Evolutionary conservation across 2,888 invertebrate species (phyloP).

Genomic region (Tupiocoris notatus): DNA sequence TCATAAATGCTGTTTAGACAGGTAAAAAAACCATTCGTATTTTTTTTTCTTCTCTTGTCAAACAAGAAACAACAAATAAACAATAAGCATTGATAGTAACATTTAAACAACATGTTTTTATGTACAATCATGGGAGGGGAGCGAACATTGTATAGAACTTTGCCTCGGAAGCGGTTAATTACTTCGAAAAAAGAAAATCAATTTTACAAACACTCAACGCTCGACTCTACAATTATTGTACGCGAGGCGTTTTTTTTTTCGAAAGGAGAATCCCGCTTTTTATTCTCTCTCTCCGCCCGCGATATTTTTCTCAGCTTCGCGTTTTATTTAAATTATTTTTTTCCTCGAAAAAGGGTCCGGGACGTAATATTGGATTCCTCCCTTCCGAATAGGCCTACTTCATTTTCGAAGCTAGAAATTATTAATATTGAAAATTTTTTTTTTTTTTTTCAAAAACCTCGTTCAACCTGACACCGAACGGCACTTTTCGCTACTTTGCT

Average conservation of each 20-base stretch:
- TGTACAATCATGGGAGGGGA: conserved; percentile 40
- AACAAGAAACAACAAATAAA: conserved; percentile 35
- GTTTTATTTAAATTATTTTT: not conserved
- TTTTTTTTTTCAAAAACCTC: not conserved
- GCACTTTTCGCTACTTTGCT: not conserved
- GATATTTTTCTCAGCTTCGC: too few species aligned
- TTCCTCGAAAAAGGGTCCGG: not conserved
- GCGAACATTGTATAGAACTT: conserved; percentile 27
- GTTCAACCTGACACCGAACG: not conserved
- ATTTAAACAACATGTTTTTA: conserved; percentile 40
- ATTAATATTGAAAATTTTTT: too few species aligned
- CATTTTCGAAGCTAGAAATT: conserved; percentile 1
- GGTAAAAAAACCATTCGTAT: conserved; percentile 35
- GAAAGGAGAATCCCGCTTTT: not conserved
- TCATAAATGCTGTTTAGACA: conserved; percentile 39
- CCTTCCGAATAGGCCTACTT: conserved; percentile 27
- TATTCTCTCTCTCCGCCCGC: not conserved
- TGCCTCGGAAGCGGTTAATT: conserved; percentile 21
- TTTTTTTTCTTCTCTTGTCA: too few species aligned
- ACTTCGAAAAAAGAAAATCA: conserved; percentile 27
- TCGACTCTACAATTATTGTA: conserved; percentile 39
- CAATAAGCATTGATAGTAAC: conserved; percentile 38
- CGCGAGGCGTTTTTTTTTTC: conserved; percentile 25
- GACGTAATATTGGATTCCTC: not conserved
- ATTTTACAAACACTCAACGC: conserved; percentile 39